Evolutionary conservation across 2,113 vertebrate genomes (phyloP), one percentile per base, ranked within the genome.

Genomic region (Toxotes jaculatrix): DNA sequence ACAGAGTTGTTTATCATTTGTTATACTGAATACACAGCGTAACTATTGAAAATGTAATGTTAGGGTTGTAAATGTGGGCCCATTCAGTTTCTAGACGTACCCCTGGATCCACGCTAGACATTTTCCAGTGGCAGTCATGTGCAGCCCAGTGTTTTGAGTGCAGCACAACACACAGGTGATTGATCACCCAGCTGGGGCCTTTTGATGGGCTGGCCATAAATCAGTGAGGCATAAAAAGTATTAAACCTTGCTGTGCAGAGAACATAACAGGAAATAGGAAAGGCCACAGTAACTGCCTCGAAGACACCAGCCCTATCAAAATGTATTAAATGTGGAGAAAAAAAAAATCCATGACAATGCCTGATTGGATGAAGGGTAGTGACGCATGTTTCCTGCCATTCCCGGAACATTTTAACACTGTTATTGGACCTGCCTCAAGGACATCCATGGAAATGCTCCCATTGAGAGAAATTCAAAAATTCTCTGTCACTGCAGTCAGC

Each of bases 221-320:
- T 92, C 90, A 89, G 38, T 63, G 79, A 81, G 63, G 61, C 43
- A 76, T 87, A 83, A 84, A 86, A 88, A 85, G 77, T 84, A 84
- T 87, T 84, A 84, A 82, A 87, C 27, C 47, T 40, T 32, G 57
- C 63, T 36, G 40, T 53, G 55, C 49, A 61, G 27, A 59, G 60
- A 77, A 57, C 9, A 56, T 64, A 78, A 80, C 57, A 76, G 32
- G 76, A 90, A 86, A 71, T 17, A 60, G 45, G 34, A 72, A 43
- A 68, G 16, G 38, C 49, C 14, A 61, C 59, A 63, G 42, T 77
- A 57, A 68, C 68, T 76, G 72, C 59, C 53, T 63, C 21, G 36
- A 67, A 77, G 51, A 75, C 64, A 74, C 47, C 21, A 2, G 47
- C n/a, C 40, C 62, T 55, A 70, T 85, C 62, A 82, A 61, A 82